Evolutionary conservation across 2,888 invertebrate genomes (phyloP).

Genomic region (Scrobipalpa costella): DNA sequence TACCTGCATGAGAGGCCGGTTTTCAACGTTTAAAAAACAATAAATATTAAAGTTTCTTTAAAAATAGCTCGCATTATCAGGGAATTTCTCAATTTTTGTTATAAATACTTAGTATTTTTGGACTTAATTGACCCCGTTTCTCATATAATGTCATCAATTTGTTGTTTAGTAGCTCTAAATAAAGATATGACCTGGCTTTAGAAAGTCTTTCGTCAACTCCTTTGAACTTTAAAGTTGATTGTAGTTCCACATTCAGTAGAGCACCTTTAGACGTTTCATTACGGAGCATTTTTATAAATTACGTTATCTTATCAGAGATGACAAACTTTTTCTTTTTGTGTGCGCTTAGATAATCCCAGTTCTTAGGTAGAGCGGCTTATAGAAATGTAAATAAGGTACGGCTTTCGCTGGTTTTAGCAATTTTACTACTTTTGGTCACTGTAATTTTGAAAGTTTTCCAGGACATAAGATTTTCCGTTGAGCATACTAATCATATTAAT

Average conservation of each 20-base stretch:
- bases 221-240: not conserved
- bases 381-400: no score
- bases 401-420: no score
- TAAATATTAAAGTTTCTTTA: not conserved
- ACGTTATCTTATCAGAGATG: slow-evolving; percentile 7
- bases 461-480: no score
- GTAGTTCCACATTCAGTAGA: not conserved
- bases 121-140: no score
- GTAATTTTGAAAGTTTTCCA: no score
- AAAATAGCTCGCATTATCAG: not conserved
- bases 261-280: slow-evolving; percentile 5
- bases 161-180: not conserved
- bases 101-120: no score
- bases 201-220: not conserved
- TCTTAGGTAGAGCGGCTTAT: no score
- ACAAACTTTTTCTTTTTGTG: not conserved
- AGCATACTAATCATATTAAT: no score
- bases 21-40: not conserved
- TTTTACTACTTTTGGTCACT: no score
- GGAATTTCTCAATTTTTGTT: no score
- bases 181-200: not conserved
- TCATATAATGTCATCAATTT: not conserved
- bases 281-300: slow-evolving; percentile 7
- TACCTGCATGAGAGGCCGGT: not conserved
- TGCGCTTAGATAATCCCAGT: no score